Evolutionary conservation across 2,797 vertebrate species (phyloP).

Genomic region (Malacoraja senta): DNA sequence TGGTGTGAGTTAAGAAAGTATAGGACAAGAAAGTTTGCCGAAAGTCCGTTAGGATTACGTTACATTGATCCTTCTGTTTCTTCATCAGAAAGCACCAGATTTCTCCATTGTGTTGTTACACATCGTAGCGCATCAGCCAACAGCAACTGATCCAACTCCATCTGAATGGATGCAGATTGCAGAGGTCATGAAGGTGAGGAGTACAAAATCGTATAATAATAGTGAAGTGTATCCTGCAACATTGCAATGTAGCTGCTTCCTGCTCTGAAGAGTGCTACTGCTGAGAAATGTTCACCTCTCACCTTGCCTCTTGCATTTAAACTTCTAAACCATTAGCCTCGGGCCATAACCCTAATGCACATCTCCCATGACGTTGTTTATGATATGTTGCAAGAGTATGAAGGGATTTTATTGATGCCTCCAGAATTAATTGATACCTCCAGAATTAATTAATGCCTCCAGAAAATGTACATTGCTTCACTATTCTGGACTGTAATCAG

Average conservation of each 20-base stretch:
- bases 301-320: neutral
- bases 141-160: constrained; percentile 55
- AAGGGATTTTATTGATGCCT: neutral
- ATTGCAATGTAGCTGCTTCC: neutral
- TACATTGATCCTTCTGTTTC: neutral
- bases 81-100: constrained; percentile 51
- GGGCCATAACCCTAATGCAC: no score
- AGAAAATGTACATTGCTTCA: neutral
- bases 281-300: neutral
- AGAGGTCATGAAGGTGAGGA: constrained; percentile 54
- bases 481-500: neutral
- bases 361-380: neutral
- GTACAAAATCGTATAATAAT: neutral
- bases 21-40: no score
- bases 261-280: neutral
- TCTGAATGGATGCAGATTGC: constrained; percentile 55
- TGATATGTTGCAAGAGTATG: neutral
- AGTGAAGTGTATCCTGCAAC: neutral
- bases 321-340: neutral
- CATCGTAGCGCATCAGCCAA: constrained; percentile 55
- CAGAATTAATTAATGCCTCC: neutral
- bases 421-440: neutral
- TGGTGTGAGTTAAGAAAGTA: no score
- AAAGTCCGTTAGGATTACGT: neutral
- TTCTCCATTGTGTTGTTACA: constrained; percentile 59